These are phyloP conservation scores for Tinamus guttatus DNA, from an alignment of 2,113 vertebrate species.

Conservation along the genomic window DNA sequence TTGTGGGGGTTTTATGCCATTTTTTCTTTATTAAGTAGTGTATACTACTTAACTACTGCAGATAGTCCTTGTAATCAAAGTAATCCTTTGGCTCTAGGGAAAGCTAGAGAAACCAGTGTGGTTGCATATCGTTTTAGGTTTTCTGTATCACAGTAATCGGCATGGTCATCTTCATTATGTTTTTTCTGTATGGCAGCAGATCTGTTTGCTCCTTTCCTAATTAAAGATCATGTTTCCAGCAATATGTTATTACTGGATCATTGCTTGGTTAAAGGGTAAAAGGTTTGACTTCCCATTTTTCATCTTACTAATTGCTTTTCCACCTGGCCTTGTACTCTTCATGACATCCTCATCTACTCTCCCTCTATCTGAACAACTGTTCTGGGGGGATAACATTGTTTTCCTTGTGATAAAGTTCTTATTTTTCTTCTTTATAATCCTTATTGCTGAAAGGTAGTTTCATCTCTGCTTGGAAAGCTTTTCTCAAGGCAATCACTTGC, in stretches of 20 bases:
- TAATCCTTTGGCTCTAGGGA: neutral
- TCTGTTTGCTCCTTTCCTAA: constrained; percentile 15
- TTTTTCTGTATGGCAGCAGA: neutral
- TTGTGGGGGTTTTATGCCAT: neutral
- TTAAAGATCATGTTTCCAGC: constrained; percentile 30
- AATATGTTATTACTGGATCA: neutral
- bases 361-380: neutral
- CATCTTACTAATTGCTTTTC: constrained; percentile 48
- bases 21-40: neutral
- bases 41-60: neutral
- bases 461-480: neutral
- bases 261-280: constrained; percentile 7
- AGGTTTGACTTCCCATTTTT: neutral
- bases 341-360: constrained; percentile 25
- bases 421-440: neutral
- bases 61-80: neutral
- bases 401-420: neutral
- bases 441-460: neutral
- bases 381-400: neutral
- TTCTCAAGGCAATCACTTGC: neutral
- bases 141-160: neutral
- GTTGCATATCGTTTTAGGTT: neutral
- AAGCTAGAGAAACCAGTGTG: neutral
- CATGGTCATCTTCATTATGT: neutral
- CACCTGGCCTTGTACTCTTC: constrained; percentile 16